Base-by-base conservation (phyloP, 2,888 invertebrate species). In the Dasysyrphus tricinctus region DNA sequence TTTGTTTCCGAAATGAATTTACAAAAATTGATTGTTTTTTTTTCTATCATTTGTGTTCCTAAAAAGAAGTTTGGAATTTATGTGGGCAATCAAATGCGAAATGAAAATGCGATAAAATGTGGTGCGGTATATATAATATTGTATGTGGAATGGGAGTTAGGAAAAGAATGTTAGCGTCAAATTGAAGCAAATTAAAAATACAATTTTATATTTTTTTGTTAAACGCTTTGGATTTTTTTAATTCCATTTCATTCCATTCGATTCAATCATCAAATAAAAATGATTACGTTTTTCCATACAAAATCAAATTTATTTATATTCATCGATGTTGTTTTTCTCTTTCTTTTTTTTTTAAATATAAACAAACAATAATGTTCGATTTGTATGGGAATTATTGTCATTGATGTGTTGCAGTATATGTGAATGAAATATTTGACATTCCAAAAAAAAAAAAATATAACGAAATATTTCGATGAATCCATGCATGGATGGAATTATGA, bases 151-250 rank as follows among this genome's bases (percentile, higher is more conserved):
- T 42, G 61, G 14, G 61, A 37, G 19, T 61, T 59, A 39, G 39
- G 19, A 59, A 39, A 24, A 42, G 14, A 29, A 37, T 49, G 63
- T n/a, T 67, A 19, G 67, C 59, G 61, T 70, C 47, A 47, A 76
- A 47, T 76, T 57, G 39, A 80, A 67, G n/a, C 57, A 67, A 74
- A 80, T 73, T 80, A 59, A 80, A 80, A 80, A 80, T 80, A 67
- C 67, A 74, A 57, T 70, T 29, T 16, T 51, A 29, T 37, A n/a
- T 34, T 69, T 51, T 29, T 29, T 39, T 37, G 16, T 16, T 24
- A 24, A 12, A 63, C 5, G 59, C 69, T n/a, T 65, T 39, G 32
- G 39, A 65, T 65, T 73, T 72, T n/a, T 56, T 49, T 67, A 37
- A 79, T 73, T 63, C 56, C 16, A 61, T 42, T 61, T 42, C 39